A percentile compares a stretch with the other conserved stretches of the same genome.
Evolutionary conservation across 1,140 invertebrate species (phyloP).

Genomic region (Agrypnia vestita): DNA sequence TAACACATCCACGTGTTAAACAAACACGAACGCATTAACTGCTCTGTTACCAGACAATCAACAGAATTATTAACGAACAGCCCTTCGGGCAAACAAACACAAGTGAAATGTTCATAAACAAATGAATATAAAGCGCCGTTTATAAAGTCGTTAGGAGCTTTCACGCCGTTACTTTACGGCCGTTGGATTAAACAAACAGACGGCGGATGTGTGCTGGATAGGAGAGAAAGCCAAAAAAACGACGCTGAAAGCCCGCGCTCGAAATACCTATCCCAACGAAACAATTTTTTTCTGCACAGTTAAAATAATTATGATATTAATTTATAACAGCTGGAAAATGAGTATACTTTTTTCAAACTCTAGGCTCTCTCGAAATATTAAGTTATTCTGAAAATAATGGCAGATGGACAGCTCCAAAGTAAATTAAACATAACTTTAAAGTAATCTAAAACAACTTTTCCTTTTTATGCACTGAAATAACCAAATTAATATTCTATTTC

Average conservation of each 20-base stretch:
- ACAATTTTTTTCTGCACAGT: too few relatives aligned
- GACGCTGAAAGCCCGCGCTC: slow-evolving; percentile 6
- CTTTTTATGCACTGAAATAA: too few relatives aligned
- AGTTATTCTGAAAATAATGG: too few relatives aligned
- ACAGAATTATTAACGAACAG: slow-evolving; percentile 42
- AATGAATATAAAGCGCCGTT: slow-evolving; percentile 51
- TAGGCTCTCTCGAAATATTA: too few relatives aligned
- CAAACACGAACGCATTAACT: slow-evolving; percentile 33
- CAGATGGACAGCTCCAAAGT: too few relatives aligned
- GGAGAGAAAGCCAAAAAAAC: slow-evolving; percentile 33
- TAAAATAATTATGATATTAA: too few relatives aligned
- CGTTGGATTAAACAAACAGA: slow-evolving; percentile 53
- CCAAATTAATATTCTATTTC: too few relatives aligned
- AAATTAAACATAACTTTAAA: too few relatives aligned
- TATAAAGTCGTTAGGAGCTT: slow-evolving; percentile 59
- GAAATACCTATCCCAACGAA: too few relatives aligned
- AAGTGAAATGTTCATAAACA: slow-evolving; percentile 49
- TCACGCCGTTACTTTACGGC: slow-evolving; percentile 49
- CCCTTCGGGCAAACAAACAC: slow-evolving; percentile 34
- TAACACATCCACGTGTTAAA: slow-evolving; percentile 35
- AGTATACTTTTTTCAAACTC: too few relatives aligned
- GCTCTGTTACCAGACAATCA: slow-evolving; percentile 25
- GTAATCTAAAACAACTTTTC: too few relatives aligned
- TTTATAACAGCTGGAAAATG: too few relatives aligned
- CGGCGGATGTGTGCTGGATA: neutral